A percentile compares a stretch with the other conserved stretches of the same genome.
Evolutionary conservation across 1,140 invertebrate species (phyloP).

Genomic region (Pogonognathellus flavescens): DNA sequence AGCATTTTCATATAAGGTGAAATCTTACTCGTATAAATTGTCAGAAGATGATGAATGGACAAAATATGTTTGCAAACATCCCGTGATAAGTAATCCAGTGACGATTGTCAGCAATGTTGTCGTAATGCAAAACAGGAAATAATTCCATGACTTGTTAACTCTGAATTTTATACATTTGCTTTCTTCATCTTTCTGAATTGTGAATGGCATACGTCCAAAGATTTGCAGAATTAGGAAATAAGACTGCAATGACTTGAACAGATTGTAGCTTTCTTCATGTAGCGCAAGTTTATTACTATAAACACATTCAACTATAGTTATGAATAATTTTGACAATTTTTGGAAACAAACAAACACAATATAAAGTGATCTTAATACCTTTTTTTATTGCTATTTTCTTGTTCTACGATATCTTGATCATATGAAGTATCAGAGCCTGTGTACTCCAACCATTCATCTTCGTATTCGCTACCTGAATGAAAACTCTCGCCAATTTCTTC

Average conservation of each 20-base stretch:
- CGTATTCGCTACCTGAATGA: not conserved
- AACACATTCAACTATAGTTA: too few species aligned
- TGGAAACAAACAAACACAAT: too few species aligned
- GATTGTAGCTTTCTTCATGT: not conserved
- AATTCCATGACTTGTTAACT: not conserved
- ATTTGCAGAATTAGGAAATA: not conserved
- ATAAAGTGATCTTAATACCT: too few species aligned
- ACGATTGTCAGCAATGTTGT: not conserved
- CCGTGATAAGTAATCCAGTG: not conserved
- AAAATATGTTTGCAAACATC: not conserved
- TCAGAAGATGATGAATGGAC: not conserved
- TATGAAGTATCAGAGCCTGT: constrained; percentile 13
- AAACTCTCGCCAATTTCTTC: not conserved
- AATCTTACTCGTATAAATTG: too few species aligned
- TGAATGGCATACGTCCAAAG: not conserved
- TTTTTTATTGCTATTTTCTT: too few species aligned
- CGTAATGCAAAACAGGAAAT: not conserved
- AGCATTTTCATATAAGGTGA: too few species aligned
- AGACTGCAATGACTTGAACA: not conserved
- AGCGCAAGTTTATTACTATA: not conserved
- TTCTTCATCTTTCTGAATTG: not conserved
- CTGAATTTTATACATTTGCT: not conserved
- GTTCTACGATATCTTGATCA: not conserved
- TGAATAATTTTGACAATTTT: too few species aligned
- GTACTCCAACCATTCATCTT: not conserved